Conservation (phyloP, 2,888 invertebrate genomes). For the Timema podura region DNA sequence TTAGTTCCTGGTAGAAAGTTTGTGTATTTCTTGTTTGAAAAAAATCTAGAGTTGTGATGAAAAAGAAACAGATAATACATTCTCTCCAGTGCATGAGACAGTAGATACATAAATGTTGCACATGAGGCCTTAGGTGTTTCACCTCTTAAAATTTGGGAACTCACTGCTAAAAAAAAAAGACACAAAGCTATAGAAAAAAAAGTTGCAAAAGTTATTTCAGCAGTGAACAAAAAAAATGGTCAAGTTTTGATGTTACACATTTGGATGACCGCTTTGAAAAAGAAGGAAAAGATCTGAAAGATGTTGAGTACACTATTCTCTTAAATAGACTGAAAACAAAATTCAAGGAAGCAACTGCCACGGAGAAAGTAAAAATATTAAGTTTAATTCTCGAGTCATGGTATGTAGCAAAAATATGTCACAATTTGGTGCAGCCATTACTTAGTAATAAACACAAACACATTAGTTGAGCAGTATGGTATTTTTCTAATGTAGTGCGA, state of each 20-base stretch:
- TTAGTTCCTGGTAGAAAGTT: slow-evolving; percentile 5
- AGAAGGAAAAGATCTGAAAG: background rate
- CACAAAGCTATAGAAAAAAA: background rate
- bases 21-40: background rate
- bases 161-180: background rate
- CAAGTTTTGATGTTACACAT: background rate
- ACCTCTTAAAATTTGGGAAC: background rate
- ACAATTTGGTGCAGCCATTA: background rate
- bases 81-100: background rate
- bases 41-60: background rate
- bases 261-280: background rate
- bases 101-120: background rate
- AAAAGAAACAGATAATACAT: background rate
- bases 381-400: background rate
- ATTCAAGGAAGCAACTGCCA: background rate
- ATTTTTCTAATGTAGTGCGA: too few relatives aligned
- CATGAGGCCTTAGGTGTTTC: background rate
- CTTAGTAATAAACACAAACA: too few relatives aligned
- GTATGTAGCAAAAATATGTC: background rate
- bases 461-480: too few relatives aligned
- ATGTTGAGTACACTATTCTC: background rate
- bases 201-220: background rate
- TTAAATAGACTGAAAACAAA: background rate
- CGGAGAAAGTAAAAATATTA: slow-evolving; percentile 6
- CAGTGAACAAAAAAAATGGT: background rate